Base-by-base conservation (phyloP, 2,113 vertebrate genomes). In the Etheostoma cragini region DNA sequence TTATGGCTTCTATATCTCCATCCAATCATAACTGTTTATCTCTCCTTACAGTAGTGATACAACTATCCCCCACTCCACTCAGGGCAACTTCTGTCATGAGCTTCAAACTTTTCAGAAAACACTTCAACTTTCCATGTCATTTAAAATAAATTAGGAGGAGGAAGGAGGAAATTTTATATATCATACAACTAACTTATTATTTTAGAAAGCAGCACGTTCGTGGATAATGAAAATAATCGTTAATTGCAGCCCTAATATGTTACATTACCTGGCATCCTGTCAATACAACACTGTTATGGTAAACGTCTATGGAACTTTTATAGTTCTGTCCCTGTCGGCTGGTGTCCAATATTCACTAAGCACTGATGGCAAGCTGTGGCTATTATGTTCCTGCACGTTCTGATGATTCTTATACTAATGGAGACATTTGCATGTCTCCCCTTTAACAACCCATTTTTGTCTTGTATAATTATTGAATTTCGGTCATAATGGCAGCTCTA, bases 341-440 rank as follows among this genome's bases (percentile, higher is more conserved):
- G 60, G 11, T 64, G 77, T 72, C 68, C 21, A 56, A 30, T 46
- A 81, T 45, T 54, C 33, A 67, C 46, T 52, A 1, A 57, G 22
- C 33, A 33, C n/a, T 67, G 47, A 67, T 60, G 76, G 53, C 52
- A 52, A 53, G 21, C 17, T 65, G 49, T 45, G 6, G 49, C 22
- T 46, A 54, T 54, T 72, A 56, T 26, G 65, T 63, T 71, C 63
- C 58, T 35, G 24, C 19, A 57, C 24, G 1, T 14, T 65, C 52
- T 66, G 53, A 24, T 54, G 24, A 49, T 73, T 52, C 42, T 63
- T 11, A 12, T 69, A 16, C 47, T 69, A 63, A 62, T 72, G 33
- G 4, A 52, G 12, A 17, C 35, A 33, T 47, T 42, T 1, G 38
- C 50, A 54, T 57, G 13, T 13, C 3, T 22, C 14, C 45, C 61